Evolutionary conservation across 92 coral and sea anemone genomes (phyloP).

Genomic region (Galaxea fascicularis): DNA sequence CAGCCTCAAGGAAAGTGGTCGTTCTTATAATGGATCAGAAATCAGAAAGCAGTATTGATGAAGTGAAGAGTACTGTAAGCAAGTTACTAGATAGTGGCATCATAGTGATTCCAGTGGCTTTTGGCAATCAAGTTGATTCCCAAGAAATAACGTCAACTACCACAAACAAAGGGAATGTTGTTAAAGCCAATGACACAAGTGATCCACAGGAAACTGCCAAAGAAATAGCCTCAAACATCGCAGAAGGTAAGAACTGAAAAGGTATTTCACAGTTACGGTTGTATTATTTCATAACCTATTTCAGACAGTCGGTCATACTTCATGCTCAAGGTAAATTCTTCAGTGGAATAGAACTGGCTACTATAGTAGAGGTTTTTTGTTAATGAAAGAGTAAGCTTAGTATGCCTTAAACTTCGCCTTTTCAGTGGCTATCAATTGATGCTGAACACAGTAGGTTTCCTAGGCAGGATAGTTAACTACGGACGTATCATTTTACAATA

Average conservation of each 20-base stretch:
- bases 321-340: too few relatives aligned
- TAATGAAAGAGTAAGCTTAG: too few relatives aligned
- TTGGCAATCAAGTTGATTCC: conserved; percentile 73
- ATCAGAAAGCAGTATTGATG: conserved; percentile 41
- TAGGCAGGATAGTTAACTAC: too few relatives aligned
- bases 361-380: too few relatives aligned
- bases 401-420: too few relatives aligned
- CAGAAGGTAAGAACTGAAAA: conserved; percentile 52
- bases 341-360: too few relatives aligned
- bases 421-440: too few relatives aligned
- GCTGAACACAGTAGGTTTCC: too few relatives aligned
- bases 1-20: conserved; percentile 72
- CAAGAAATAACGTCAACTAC: conserved; percentile 64
- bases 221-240: conserved; percentile 57
- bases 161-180: conserved; percentile 66
- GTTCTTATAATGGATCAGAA: conserved; percentile 73
- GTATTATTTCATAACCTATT: too few relatives aligned
- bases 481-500: too few relatives aligned
- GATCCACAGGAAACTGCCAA: conserved; percentile 69
- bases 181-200: conserved; percentile 58
- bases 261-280: too few relatives aligned
- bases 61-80: conserved; percentile 55
- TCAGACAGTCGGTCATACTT: too few relatives aligned
- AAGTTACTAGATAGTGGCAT: conserved; percentile 66
- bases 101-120: conserved; percentile 69